Conservation (phyloP, 2,888 invertebrate species). For the Oligia strigilis region DNA sequence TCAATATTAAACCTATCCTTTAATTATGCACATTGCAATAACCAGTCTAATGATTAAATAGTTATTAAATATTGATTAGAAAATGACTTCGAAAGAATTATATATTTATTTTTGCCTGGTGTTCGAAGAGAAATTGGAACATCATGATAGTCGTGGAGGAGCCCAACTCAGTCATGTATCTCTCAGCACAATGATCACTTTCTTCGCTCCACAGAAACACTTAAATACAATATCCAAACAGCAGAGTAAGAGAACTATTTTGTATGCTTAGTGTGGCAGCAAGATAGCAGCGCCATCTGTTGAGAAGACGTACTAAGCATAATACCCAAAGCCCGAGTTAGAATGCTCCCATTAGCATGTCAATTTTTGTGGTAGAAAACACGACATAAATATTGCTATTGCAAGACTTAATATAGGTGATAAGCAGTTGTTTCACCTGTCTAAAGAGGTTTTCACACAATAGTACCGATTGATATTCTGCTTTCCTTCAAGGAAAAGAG, state of each 20-base stretch:
- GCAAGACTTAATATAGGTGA: neutral
- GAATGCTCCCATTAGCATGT: neutral
- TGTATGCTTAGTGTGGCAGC: conserved; percentile 2
- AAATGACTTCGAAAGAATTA: neutral
- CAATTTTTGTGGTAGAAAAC: conserved; percentile 8
- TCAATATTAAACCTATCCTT: neutral
- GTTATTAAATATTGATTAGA: neutral
- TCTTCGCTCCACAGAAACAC: neutral
- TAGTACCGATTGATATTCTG: conserved; percentile 7
- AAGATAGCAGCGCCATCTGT: conserved; percentile 53
- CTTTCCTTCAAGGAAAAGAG: conserved; percentile 26
- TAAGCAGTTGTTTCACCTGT: neutral
- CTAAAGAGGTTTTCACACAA: neutral
- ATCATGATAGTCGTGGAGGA: neutral
- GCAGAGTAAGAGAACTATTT: conserved; percentile 18
- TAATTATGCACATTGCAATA: neutral
- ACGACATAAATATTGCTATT: neutral
- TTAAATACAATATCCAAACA: neutral
- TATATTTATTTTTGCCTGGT: no score
- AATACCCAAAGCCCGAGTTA: neutral
- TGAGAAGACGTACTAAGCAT: neutral
- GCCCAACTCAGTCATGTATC: neutral
- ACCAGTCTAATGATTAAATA: neutral
- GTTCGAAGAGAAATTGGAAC: neutral
- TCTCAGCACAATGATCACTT: neutral